phyloP scores from a whole-genome alignment of 1,140 invertebrate species.

The Drosophila saltans region DNA sequence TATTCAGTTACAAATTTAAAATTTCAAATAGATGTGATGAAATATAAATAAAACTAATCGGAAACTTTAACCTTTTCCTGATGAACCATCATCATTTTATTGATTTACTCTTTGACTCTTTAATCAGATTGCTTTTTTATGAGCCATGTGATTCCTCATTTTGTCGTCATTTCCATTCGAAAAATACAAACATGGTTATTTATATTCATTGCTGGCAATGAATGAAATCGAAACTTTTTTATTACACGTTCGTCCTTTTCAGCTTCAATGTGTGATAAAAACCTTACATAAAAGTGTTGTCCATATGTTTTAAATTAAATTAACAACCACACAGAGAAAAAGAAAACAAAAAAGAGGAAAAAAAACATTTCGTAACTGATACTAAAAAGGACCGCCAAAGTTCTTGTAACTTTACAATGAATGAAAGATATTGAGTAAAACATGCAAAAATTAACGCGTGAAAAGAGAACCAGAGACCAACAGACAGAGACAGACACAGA shows the following conservation, averaged over 20 bases:
- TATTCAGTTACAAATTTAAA: not conserved
- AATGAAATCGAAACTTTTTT: conserved; percentile 21
- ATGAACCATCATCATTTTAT: too few relatives aligned
- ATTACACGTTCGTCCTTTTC: conserved; percentile 23
- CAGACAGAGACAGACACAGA: conserved; percentile 1
- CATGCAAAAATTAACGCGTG: conserved; percentile 48
- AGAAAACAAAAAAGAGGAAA: not conserved
- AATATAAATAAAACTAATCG: too few relatives aligned
- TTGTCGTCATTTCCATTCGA: not conserved
- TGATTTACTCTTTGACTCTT: too few relatives aligned
- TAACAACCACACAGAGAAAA: not conserved
- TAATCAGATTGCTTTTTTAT: not conserved
- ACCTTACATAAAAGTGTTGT: conserved; percentile 29
- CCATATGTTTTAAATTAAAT: conserved; percentile 63
- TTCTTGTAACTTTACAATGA: conserved; percentile 44
- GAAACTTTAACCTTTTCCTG: too few relatives aligned
- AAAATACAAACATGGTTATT: conserved; percentile 30
- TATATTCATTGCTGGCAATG: conserved; percentile 58
- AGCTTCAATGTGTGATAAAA: conserved; percentile 45
- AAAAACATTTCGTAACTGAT: conserved; percentile 15
- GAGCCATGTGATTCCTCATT: not conserved
- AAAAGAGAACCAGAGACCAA: conserved; percentile 12
- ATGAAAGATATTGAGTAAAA: conserved; percentile 29
- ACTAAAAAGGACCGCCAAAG: conserved; percentile 27
- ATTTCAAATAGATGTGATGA: not conserved